These are phyloP conservation scores for Altica lythri DNA, from an alignment of 2,888 invertebrate species.

Conservation along the genomic window DNA sequence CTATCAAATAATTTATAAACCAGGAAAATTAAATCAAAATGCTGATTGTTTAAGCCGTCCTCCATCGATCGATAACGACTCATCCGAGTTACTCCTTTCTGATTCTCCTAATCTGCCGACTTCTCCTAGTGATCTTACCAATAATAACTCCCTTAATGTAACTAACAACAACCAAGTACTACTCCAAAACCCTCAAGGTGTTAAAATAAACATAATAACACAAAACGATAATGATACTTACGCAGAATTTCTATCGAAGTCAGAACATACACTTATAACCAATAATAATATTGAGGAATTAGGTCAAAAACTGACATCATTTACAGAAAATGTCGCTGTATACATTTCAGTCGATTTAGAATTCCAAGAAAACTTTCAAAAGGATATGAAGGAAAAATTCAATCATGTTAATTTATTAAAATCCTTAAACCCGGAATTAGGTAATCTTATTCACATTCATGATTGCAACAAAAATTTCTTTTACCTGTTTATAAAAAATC, in stretches of 20 bases:
- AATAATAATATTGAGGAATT: not conserved
- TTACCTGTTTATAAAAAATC: slow-evolving; percentile 4
- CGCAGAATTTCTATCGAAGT: slow-evolving; percentile 1
- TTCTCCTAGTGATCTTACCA: too few species aligned
- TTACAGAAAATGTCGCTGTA: slow-evolving; percentile 4
- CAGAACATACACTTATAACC: not conserved
- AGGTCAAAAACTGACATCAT: not conserved
- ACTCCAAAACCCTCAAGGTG: not conserved
- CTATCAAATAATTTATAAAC: slow-evolving; percentile 1
- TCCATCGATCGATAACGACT: too few species aligned
- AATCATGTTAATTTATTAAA: not conserved
- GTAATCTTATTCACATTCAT: not conserved
- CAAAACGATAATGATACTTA: slow-evolving; percentile 3
- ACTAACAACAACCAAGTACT: not conserved
- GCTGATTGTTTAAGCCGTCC: slow-evolving; percentile 9
- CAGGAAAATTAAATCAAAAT: slow-evolving; percentile 1
- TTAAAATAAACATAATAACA: not conserved
- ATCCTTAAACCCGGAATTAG: not conserved
- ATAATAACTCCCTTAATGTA: not conserved
- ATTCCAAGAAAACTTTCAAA: slow-evolving; percentile 3
- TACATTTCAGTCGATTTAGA: slow-evolving; percentile 5
- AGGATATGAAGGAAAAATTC: not conserved
- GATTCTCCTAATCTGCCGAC: too few species aligned
- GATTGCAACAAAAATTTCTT: slow-evolving; percentile 2
- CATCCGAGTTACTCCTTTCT: too few species aligned